phyloP scores from a whole-genome alignment of 2,113 vertebrate genomes.

The Galbula dea region DNA sequence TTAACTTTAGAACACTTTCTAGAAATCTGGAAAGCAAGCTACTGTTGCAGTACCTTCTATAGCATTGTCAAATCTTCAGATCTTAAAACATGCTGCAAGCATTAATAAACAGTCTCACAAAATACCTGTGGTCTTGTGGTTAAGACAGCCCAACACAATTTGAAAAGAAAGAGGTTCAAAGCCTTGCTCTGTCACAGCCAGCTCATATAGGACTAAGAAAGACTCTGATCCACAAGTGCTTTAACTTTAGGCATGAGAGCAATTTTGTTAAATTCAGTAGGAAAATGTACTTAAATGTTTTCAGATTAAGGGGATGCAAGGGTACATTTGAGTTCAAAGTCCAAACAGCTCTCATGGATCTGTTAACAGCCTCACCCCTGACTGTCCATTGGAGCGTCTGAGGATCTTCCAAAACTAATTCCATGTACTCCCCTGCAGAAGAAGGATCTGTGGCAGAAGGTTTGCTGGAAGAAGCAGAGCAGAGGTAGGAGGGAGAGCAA shows the following conservation, averaged over 20 bases:
- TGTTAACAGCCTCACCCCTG: background rate
- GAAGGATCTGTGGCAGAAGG: background rate
- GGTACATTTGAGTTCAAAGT: background rate
- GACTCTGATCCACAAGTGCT: background rate
- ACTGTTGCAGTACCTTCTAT: background rate
- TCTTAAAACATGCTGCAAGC: background rate
- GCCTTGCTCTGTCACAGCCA: background rate
- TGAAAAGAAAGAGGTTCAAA: conserved; percentile 37
- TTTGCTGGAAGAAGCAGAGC: background rate
- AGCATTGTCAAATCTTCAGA: background rate
- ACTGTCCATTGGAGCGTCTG: background rate
- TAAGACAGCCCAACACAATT: background rate
- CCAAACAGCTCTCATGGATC: background rate
- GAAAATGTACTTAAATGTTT: background rate
- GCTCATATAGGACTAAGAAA: background rate
- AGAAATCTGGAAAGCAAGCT: background rate
- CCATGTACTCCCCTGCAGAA: accelerated
- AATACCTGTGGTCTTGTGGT: conserved; percentile 58
- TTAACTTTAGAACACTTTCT: background rate
- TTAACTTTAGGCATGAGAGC: background rate
- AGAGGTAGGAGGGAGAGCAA: background rate
- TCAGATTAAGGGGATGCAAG: background rate
- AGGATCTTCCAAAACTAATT: background rate
- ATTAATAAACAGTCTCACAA: conserved; percentile 26
- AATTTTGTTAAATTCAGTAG: background rate